Percentiles rank a stretch among this genome's conserved stretches.
Conservation (phyloP, 2,797 vertebrate species). For the Acanthornis magna region DNA sequence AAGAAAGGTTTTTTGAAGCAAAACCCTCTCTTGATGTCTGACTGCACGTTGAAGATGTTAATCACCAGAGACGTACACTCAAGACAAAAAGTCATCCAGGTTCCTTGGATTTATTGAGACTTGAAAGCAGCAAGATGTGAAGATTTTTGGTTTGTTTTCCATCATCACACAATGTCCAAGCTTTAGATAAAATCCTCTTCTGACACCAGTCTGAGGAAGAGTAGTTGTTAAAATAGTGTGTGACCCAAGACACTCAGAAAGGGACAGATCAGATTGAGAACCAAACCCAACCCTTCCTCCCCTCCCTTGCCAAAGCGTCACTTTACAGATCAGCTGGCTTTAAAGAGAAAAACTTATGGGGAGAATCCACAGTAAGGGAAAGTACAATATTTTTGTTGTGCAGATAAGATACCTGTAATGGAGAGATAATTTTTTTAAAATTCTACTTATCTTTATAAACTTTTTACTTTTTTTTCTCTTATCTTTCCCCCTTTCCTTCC, state of each 20-base stretch:
- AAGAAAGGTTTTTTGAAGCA: background rate
- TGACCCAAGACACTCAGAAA: background rate
- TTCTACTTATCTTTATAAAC: background rate
- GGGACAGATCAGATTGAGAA: background rate
- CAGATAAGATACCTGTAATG: background rate
- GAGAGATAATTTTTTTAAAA: background rate
- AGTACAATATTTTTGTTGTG: background rate
- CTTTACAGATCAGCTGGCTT: constrained; percentile 12
- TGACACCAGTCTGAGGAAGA: constrained; percentile 23
- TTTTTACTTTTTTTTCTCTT: background rate
- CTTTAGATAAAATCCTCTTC: constrained; percentile 21
- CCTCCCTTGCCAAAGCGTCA: background rate
- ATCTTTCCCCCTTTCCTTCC: background rate
- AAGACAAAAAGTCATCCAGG: background rate
- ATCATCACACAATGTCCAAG: background rate
- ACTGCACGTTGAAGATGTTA: background rate
- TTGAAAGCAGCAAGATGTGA: background rate
- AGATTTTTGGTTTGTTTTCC: background rate
- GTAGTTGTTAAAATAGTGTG: background rate
- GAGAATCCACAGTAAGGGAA: background rate
- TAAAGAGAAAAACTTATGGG: background rate
- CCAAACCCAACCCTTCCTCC: background rate
- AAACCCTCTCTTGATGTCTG: constrained; percentile 11
- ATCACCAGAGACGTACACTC: background rate
- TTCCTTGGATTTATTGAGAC: background rate